Percentiles rank a stretch among this genome's conserved stretches.
Conservation (phyloP, 64 coral and sea anemone species). For the Orbicella faveolata region DNA sequence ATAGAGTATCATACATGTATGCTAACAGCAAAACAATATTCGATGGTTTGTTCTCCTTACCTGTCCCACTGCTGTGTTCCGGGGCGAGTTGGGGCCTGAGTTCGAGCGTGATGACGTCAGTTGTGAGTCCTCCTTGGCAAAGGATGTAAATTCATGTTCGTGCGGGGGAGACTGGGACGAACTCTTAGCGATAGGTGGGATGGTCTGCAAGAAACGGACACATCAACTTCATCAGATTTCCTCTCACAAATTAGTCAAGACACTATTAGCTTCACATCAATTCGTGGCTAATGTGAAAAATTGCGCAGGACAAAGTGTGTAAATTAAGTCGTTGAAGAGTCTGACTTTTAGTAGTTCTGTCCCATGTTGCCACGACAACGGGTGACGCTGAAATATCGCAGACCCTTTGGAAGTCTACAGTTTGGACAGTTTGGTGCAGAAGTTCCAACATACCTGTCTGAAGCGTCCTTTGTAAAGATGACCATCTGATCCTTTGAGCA, state of each 20-base stretch:
- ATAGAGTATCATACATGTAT: too few species aligned
- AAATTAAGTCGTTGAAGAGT: too few species aligned
- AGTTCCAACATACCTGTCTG: constrained; percentile 17
- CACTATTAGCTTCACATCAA: too few species aligned
- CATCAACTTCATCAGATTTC: too few species aligned
- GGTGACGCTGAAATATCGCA: too few species aligned
- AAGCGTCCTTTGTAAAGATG: constrained; percentile 73
- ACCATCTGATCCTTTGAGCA: constrained; percentile 86
- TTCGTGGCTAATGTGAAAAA: too few species aligned
- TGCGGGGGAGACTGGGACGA: not conserved
- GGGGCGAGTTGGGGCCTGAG: constrained; percentile 18
- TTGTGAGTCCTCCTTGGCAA: constrained; percentile 10
- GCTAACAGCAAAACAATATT: not conserved
- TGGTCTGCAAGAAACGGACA: constrained; percentile 7
- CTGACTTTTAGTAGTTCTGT: too few species aligned
- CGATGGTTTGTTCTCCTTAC: not conserved
- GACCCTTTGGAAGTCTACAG: too few species aligned
- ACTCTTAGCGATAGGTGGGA: constrained; percentile 18
- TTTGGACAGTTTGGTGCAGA: too few species aligned
- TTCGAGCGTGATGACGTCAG: constrained; percentile 8
- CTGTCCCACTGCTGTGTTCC: constrained; percentile 6
- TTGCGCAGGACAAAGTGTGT: too few species aligned
- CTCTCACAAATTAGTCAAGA: too few species aligned
- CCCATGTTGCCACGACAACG: too few species aligned
- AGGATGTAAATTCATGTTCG: constrained; percentile 8